A percentile compares a stretch with the other conserved stretches of the same genome.
Evolutionary conservation across 1,140 invertebrate species (phyloP).

Genomic region (Ganaspis sp.): DNA sequence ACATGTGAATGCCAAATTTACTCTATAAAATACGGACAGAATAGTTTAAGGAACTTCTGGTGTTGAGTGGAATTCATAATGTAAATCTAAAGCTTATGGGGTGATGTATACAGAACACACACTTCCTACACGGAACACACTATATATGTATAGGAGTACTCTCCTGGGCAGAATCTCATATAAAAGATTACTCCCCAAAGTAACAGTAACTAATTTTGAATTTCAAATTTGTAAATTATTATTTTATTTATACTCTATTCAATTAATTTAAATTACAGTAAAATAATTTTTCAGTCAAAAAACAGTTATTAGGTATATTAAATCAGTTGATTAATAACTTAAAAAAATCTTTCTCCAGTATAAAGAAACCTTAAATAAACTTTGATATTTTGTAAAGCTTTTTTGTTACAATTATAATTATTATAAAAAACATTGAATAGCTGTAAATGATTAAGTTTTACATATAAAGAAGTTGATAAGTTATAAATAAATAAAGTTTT

Average conservation of each 20-base stretch:
- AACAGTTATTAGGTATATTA: no score
- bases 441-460: no score
- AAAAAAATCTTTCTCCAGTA: no score
- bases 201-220: background rate
- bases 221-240: background rate
- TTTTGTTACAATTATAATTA: no score
- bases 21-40: background rate
- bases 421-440: no score
- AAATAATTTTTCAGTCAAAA: no score
- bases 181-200: background rate
- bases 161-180: background rate
- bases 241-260: background rate
- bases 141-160: background rate
- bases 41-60: background rate
- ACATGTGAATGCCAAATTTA: background rate
- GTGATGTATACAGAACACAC: background rate
- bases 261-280: no score
- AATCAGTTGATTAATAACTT: no score
- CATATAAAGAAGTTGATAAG: no score
- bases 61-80: constrained; percentile 9
- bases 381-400: no score
- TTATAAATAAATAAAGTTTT: no score
- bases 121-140: background rate
- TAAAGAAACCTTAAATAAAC: no score
- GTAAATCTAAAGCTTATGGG: background rate